Evolutionary conservation across 2,797 vertebrate species (phyloP).

Genomic region (Naso thynnoides): DNA sequence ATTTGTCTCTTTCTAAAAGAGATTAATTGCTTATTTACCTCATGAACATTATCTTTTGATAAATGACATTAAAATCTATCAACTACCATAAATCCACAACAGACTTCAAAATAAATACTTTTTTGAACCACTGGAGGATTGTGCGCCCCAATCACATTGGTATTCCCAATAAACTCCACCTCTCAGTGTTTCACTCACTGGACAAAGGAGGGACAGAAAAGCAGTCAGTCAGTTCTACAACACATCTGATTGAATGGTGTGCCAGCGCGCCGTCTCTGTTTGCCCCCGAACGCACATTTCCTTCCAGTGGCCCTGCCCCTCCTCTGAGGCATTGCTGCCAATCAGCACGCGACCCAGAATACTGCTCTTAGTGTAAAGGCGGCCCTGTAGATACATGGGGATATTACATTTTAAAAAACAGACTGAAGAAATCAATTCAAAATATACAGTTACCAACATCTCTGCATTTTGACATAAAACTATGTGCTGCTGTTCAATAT

Average conservation of each 20-base stretch:
- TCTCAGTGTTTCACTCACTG: conserved; percentile 1
- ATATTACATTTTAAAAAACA: not conserved
- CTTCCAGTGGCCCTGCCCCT: conserved; percentile 85
- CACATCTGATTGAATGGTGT: conserved; percentile 74
- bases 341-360: conserved; percentile 82
- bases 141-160: too few relatives aligned
- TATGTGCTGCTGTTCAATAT: not conserved
- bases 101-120: conserved; percentile 14
- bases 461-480: not conserved
- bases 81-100: not conserved
- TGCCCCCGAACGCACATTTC: conserved; percentile 85
- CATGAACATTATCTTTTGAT: not conserved
- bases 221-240: conserved; percentile 32
- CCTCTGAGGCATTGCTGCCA: conserved; percentile 67
- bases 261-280: conserved; percentile 85
- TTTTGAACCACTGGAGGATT: not conserved
- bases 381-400: conserved; percentile 72
- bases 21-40: not conserved
- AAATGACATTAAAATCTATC: not conserved
- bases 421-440: not conserved
- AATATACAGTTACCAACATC: not conserved
- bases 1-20: not conserved
- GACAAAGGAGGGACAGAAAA: not conserved
- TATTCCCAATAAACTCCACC: not conserved
- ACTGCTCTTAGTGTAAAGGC: conserved; percentile 83